Evolutionary conservation across 2,888 invertebrate genomes (phyloP).

Genomic region (Ariolimax columbianus): DNA sequence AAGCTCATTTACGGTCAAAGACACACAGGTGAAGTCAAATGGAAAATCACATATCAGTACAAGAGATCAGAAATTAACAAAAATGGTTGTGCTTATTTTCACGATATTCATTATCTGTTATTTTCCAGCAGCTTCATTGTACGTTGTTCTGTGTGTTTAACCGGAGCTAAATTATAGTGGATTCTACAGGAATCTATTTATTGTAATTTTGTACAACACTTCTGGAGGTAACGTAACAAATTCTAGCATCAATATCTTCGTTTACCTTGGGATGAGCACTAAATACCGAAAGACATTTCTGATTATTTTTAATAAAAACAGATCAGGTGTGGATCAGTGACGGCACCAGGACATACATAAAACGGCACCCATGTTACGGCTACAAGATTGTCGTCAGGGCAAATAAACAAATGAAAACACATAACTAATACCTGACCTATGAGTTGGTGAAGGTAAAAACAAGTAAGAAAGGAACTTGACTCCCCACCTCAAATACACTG

Average conservation of each 20-base stretch:
- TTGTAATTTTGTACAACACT: not conserved
- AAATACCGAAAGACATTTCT: not conserved
- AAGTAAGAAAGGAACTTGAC: no score
- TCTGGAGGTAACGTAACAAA: not conserved
- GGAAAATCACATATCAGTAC: not conserved
- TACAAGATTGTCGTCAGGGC: no score
- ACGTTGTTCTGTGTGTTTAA: not conserved
- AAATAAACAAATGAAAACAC: no score
- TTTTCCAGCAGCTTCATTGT: not conserved
- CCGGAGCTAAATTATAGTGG: slow-evolving; percentile 4
- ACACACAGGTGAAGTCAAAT: not conserved
- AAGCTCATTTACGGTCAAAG: not conserved
- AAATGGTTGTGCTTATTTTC: not conserved
- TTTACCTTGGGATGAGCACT: not conserved
- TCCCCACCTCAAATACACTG: no score
- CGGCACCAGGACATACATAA: no score
- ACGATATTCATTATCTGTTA: slow-evolving; percentile 12
- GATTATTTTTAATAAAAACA: no score
- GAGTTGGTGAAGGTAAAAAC: no score
- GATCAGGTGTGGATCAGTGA: no score
- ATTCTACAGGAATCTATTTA: not conserved
- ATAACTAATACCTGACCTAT: no score
- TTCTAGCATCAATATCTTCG: slow-evolving; percentile 6
- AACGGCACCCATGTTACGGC: no score
- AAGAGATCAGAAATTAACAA: not conserved